Evolutionary conservation across 1,140 invertebrate genomes (phyloP).

Genomic region (Diabrotica undecimpunctata): DNA sequence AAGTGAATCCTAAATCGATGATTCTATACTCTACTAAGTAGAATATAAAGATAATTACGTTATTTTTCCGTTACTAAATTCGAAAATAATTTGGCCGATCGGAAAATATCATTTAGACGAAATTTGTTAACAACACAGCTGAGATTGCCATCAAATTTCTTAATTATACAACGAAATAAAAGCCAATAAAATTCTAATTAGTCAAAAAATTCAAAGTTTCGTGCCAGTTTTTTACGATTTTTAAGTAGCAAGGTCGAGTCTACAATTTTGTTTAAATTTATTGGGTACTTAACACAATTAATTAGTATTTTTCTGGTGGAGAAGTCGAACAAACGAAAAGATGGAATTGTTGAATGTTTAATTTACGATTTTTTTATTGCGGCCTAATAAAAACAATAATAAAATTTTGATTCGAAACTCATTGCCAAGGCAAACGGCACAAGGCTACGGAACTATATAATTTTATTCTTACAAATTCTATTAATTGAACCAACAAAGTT

Average conservation of each 20-base stretch:
- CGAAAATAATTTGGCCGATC: no score
- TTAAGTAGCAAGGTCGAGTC: conserved; percentile 12
- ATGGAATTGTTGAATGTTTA: conserved; percentile 7
- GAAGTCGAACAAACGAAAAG: not conserved
- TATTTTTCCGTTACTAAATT: no score
- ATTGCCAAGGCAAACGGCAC: no score
- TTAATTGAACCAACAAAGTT: no score
- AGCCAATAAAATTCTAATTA: conserved; percentile 24
- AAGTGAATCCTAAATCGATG: no score
- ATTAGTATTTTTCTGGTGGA: conserved; percentile 11
- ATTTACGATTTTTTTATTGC: not conserved
- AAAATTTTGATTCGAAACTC: no score
- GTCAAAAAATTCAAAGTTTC: conserved; percentile 10
- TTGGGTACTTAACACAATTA: conserved; percentile 18
- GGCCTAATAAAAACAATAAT: not conserved
- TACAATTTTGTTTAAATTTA: conserved; percentile 13
- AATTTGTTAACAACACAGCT: no score
- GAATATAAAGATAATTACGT: no score
- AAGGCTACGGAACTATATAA: no score
- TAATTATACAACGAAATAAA: conserved; percentile 20
- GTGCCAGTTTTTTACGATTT: not conserved
- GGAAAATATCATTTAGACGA: no score
- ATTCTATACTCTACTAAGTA: no score
- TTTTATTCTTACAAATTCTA: no score
- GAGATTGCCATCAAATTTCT: not conserved